Evolutionary conservation across 2,797 vertebrate species (phyloP), one percentile per base, ranked within the genome.

Genomic region (Melopsittacus undulatus): DNA sequence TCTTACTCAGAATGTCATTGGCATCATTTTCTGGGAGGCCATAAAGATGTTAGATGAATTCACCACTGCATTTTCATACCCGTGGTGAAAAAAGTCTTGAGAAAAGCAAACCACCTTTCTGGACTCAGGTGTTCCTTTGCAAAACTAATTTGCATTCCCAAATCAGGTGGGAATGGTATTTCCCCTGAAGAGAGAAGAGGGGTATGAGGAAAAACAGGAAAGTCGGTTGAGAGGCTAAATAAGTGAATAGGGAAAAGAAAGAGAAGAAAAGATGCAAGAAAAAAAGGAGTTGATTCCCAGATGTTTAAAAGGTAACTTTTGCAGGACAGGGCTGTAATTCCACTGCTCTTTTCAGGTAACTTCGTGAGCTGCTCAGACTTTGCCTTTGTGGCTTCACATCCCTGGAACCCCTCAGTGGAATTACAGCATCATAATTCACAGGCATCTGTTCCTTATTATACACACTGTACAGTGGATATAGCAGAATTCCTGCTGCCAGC

Each of bases 401-500:
- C 68, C 84, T 89, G 87, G 89, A 84, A 84, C n/a, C 81, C 52
- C 74, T 89, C 68, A 23, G 7, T 90, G 94, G 83, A 92, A 81
- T 94, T 75, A 34, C 56, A 78, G 79, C 83, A 38, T 67, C 90
- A 72, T 83, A 88, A 75, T 52, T 92, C 85, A 69, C 62, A 72
- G 90, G 61, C 93, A 95, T 63, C 85, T 90, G 92, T 27, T 88
- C 70, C 80, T 67, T 73, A 40, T 86, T 86, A 83, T 21, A 21
- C 48, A 14, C 17, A 16, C 69, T 49, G 66, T 73, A 48, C 32
- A 74, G 92, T 67, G 73, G 34, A 32, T 69, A 26, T 43, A 94
- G 90, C 75, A 80, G 90, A 83, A 91, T 76, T 91, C 76, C 92
- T 76, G 56, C 88, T 91, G 91, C 89, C 89, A 94, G 95, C 87